Conservation (phyloP, 2,888 invertebrate species). For the Drosophila silvestris region DNA sequence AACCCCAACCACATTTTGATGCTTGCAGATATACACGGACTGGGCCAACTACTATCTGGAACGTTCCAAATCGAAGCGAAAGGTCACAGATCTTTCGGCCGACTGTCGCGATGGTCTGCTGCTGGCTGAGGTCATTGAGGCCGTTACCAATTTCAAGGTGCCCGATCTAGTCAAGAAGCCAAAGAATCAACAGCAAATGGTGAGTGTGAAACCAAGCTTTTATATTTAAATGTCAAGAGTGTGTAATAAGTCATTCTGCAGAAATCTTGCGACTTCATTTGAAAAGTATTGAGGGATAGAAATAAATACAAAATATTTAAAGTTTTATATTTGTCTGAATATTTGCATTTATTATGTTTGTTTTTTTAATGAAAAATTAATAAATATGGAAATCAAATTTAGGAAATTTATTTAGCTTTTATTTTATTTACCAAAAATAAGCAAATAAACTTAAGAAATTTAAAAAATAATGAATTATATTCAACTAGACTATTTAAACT, state of each 20-base stretch:
- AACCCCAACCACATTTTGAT: not conserved
- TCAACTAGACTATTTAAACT: not conserved
- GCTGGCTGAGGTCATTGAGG: conserved; percentile 96
- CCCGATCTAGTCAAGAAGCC: conserved; percentile 93
- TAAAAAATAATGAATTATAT: not conserved
- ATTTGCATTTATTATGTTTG: too few species aligned
- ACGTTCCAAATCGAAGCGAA: conserved; percentile 93
- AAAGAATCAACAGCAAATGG: conserved; percentile 96
- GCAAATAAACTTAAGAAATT: not conserved
- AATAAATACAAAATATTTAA: not conserved
- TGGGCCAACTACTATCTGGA: conserved; percentile 99
- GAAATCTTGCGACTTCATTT: not conserved
- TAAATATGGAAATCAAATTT: not conserved
- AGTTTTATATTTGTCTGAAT: not conserved
- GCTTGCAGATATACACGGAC: conserved; percentile 96
- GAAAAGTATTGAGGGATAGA: not conserved
- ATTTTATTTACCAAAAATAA: too few species aligned
- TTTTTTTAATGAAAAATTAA: not conserved
- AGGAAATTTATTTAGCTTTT: too few species aligned
- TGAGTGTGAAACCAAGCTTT: conserved; percentile 86
- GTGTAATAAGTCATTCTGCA: not conserved
- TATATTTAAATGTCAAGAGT: not conserved
- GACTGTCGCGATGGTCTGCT: conserved; percentile 97
- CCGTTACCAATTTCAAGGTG: conserved; percentile 93
- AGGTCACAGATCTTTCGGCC: conserved; percentile 93